Base-by-base conservation (phyloP, 2,797 vertebrate genomes). In the Leptoclinus maculatus region DNA sequence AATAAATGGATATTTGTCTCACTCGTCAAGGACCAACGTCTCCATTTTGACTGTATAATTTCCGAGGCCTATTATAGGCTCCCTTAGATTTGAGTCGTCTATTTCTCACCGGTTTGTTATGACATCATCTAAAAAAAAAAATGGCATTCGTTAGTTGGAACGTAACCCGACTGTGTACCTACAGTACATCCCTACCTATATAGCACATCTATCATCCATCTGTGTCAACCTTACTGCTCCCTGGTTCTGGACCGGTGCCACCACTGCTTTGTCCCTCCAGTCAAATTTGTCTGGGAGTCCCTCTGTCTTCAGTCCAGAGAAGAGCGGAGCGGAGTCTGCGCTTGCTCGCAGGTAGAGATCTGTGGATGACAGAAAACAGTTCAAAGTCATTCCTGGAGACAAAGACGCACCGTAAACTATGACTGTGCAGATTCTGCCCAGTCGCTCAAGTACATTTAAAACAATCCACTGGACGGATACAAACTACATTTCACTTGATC, bases 231-330 rank as follows among this genome's bases (percentile, higher is more conserved):
- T 91, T 92, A 98, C 98, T 51, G 85, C 88, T 88, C 91, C 76
- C 85, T 99, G 97, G 92, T 97, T 95, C 90, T 95, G 96, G 85
- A 99, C 97, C 32, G 90, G 89, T 7, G 95, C 96, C 66, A 99
- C 95, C 43, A 95, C 94, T 29, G 93, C 94, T 80, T 94, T 95
- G 75, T 97, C 97, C 66, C 97, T 95, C 97, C 97, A 98, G 92
- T 99, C 97, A 93, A 97, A 99, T 85, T 79, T 96, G 82, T 85
- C 86, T 3, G 97, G 97, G 74, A 90, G 85, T 47, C n/a, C 41
- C 13, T 68, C 69, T 41, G 78, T 76, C 41, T 88, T 79, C 67
- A 29, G 68, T 60, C 90, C 83, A 25, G 60, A 2, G 72, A 96
- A 97, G 84, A 59, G 89, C 68, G 95, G 94, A 64, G 92, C 91